Evolutionary conservation across 1,140 invertebrate genomes (phyloP).

Genomic region (Druon quercuslanigerum): DNA sequence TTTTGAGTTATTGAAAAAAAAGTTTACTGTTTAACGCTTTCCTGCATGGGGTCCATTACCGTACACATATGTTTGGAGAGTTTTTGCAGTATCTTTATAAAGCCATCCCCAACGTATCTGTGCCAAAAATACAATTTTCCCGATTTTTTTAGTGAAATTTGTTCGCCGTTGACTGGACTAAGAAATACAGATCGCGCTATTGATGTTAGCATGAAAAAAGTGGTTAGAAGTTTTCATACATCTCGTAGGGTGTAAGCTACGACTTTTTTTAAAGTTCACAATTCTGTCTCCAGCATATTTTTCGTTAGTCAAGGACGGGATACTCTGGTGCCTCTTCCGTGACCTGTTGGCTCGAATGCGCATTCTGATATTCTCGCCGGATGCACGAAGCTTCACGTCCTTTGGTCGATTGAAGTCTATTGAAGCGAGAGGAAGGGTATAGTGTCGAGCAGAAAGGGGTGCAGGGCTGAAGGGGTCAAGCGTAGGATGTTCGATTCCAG

Average conservation of each 20-base stretch:
- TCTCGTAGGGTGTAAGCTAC: not conserved
- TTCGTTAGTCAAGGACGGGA: constrained; percentile 7
- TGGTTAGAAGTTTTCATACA: not conserved
- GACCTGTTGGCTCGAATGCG: not conserved
- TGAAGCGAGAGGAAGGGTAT: not conserved
- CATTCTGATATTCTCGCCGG: constrained; percentile 28
- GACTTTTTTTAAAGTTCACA: not conserved
- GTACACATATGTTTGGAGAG: too few relatives aligned
- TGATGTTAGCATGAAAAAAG: too few relatives aligned
- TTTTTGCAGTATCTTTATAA: too few relatives aligned
- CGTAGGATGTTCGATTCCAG: constrained; percentile 12
- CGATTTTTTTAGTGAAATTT: too few relatives aligned
- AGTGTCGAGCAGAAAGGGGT: not conserved
- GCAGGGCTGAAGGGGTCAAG: not conserved
- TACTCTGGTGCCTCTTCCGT: not conserved
- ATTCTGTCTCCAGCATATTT: not conserved
- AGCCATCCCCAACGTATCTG: too few relatives aligned
- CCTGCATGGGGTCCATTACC: too few relatives aligned
- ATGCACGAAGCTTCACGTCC: constrained; percentile 7
- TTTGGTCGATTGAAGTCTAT: constrained; percentile 18
- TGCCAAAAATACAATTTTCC: too few relatives aligned
- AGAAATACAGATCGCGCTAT: too few relatives aligned
- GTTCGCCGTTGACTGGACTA: too few relatives aligned
- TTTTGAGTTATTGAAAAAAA: too few relatives aligned
- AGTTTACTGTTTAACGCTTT: too few relatives aligned